Percentiles rank a stretch among this genome's conserved stretches.
Conservation (phyloP, 2,113 vertebrate genomes). For the Antennarius striatus region DNA sequence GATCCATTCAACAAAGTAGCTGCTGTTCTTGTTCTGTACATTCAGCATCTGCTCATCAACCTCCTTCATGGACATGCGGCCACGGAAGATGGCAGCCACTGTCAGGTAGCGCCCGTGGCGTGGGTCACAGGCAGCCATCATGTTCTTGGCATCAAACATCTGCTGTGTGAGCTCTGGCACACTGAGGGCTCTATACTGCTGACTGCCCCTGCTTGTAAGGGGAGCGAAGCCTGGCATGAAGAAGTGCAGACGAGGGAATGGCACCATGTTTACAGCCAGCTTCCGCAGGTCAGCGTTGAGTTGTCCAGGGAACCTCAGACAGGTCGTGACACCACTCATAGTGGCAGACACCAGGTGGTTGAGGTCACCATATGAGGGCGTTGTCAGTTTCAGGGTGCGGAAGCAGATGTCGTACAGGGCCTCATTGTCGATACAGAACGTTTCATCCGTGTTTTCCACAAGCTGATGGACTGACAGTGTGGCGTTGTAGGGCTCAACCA, state of each 20-base stretch:
- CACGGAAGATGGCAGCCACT: constrained; percentile 61
- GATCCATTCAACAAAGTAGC: constrained; percentile 95
- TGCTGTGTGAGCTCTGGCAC: constrained; percentile 84
- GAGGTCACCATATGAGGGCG: too few relatives aligned
- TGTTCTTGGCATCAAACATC: constrained; percentile 84
- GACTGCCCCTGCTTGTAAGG: constrained; percentile 82
- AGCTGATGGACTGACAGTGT: constrained; percentile 91
- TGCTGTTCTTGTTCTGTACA: constrained; percentile 94
- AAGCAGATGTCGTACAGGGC: constrained; percentile 79
- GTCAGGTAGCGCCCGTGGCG: constrained; percentile 83
- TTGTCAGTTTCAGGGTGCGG: too few relatives aligned
- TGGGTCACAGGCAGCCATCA: constrained; percentile 83
- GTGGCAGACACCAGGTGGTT: constrained; percentile 77
- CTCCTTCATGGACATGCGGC: too few relatives aligned
- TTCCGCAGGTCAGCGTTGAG: constrained; percentile 92
- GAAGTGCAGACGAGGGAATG: constrained; percentile 91
- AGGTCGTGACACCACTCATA: constrained; percentile 94
- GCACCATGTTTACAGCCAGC: constrained; percentile 94
- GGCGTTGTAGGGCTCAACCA: constrained; percentile 94
- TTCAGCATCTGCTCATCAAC: constrained; percentile 64
- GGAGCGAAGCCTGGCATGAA: constrained; percentile 71
- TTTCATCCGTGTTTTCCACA: constrained; percentile 94
- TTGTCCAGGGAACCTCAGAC: constrained; percentile 89
- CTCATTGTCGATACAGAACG: constrained; percentile 97
- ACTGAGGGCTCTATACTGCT: constrained; percentile 81